Evolutionary conservation across 2,797 vertebrate genomes (phyloP), one percentile per base, ranked within the genome.

Genomic region (Cyclura pinguis): DNA sequence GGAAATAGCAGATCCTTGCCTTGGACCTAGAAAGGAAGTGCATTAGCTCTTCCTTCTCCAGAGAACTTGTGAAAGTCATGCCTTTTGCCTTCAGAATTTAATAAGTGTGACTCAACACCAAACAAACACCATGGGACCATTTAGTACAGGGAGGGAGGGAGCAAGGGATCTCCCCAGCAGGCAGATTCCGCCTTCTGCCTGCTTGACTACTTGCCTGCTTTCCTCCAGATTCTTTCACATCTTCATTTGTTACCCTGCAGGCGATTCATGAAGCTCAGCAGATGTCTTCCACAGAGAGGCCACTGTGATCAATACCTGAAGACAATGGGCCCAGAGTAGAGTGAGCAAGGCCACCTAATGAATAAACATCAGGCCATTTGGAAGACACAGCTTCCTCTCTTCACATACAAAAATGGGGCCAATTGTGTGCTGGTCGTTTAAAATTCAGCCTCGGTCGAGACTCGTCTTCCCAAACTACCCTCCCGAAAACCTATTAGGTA

Each of bases 371-470:
- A 94, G n/a, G 87, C 72, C 42, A 85, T 94, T 95, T 93, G 92
- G 95, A 92, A 93, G 95, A 92, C 94, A 93, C 86, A 94, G 96
- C 94, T 95, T 96, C 96, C 96, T 96, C 95, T 94, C 92, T 91
- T 88, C 0, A n/a, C 91, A 95, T 3, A 18, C 72, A 78, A 47
- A n/a, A 74, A 95, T 12, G 80, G 91, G 92, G 91, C 88, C 77
- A 0, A 96, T 96, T 96, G 96, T 96, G 94, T 6, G 0, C 88
- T 92, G 86, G 89, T 92, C 89, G 10, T 92, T 96, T 96, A 96
- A 96, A 93, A 96, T 96, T 96, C 96, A 94, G 95, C 93, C 18
- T 59, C 2, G 90, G 94, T 94, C 24, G 81, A 93, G 82, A 92
- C 90, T 94, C 88, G 92, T 89, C 96, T 96, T 94, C 92, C 62